Base-by-base conservation (phyloP, 1,140 invertebrate species). In the Aphelinus atriplicis region DNA sequence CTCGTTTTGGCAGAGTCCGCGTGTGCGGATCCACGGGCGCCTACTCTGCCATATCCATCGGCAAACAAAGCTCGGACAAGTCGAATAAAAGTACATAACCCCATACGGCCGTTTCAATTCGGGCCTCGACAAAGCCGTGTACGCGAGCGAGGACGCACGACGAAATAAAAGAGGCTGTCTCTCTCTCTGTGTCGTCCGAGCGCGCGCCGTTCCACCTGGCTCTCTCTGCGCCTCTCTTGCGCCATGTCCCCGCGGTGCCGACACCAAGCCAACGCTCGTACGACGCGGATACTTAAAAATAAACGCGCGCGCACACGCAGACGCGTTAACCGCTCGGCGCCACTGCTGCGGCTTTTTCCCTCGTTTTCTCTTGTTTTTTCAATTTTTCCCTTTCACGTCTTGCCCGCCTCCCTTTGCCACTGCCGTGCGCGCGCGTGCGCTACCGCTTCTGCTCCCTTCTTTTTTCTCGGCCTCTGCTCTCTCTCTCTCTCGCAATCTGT, bases 41-140 rank as follows among this genome's bases (percentile, higher is more conserved):
- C 45, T 43, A 43, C 60, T 47, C 26, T 63, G 47, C 26, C 26
- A 26, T 26, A 26, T 61, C 47, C 56, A 61, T 60, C 9, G 73
- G 42, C 57, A 67, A 73, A 73, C 62, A 67, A 73, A 69, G 50
- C 46, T 46, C 43, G 64, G 55, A 58, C 55, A 66, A 71, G 26
- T 51, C 63, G 63, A 76, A 67, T 71, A 66, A 68, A 68, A 69
- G 53, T 75, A 63, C 61, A 45, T 58, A 75, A 76, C 60, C 56
- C 68, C 47, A 53, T 53, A n/a, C 6, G 63, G 47, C 7, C 67
- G 51, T 65, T 67, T 58, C 55, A 65, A 71, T 65, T 75, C 62
- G 53, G 56, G 42, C 3, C 45, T 42, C 3, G 67, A 64, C 55
- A 70, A 70, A 62, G 26, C 46, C 7, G 3, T 6, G 45, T 42